A percentile compares a stretch with the other conserved stretches of the same genome.
Evolutionary conservation across 2,888 invertebrate genomes (phyloP).

Genomic region (Drosophila paracracens): DNA sequence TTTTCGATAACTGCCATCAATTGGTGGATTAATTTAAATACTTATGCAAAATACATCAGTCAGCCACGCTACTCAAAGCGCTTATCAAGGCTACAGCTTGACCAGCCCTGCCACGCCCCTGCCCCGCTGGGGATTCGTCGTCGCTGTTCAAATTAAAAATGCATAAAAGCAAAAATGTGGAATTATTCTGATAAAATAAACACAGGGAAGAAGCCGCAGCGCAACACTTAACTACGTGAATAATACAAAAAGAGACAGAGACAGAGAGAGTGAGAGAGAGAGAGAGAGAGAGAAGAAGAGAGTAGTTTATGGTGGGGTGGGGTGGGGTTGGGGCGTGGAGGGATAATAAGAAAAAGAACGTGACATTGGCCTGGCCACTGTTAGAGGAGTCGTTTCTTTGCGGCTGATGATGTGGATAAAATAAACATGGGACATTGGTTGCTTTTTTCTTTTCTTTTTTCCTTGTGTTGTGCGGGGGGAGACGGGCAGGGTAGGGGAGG

Average conservation of each 20-base stretch:
- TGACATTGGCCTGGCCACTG: constrained; percentile 68
- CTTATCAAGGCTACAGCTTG: constrained; percentile 1
- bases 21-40: constrained; percentile 7
- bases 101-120: constrained; percentile 1
- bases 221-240: constrained; percentile 54
- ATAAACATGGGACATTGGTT: constrained; percentile 80
- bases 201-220: constrained; percentile 68
- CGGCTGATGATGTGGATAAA: constrained; percentile 81
- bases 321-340: not conserved
- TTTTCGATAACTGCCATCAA: constrained; percentile 3
- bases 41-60: not conserved
- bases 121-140: constrained; percentile 34
- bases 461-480: constrained; percentile 25
- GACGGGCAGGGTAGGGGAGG: not conserved
- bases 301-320: not conserved
- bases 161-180: constrained; percentile 79
- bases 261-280: not conserved
- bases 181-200: constrained; percentile 82
- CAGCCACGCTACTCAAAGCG: not conserved
- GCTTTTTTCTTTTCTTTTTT: constrained; percentile 20
- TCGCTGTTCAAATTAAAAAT: constrained; percentile 76
- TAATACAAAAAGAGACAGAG: constrained; percentile 21
- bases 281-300: not conserved
- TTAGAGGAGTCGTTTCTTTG: constrained; percentile 28
- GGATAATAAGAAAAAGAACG: constrained; percentile 58